Evolutionary conservation across 2,113 vertebrate genomes (phyloP), one percentile per base, ranked within the genome.

Genomic region (Xenopus borealis): DNA sequence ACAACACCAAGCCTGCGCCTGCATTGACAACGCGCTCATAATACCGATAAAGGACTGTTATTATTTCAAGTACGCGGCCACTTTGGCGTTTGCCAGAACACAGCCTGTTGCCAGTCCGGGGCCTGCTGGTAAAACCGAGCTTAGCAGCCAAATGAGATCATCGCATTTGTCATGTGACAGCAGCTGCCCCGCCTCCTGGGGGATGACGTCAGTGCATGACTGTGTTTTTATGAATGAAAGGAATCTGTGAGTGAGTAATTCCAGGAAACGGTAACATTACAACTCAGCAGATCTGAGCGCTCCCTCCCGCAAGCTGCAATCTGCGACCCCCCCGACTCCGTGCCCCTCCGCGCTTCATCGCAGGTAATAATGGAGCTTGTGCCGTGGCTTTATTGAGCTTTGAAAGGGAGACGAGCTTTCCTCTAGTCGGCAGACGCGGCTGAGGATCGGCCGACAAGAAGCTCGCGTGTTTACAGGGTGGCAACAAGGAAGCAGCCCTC

Each of bases 191-290:
- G 1, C 45, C 19, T 23, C 20, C 23, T 2, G 0, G 13, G 47
- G 77, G 78, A 75, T 90, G 88, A 90, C 83, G 85, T 91, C 85
- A 91, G 78, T 72, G 82, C 82, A 88, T 92, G 91, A 92, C 91
- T 92, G 84, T 86, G 86, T 91, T 92, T 92, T 92, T 91, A 92
- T 92, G 90, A 91, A 92, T 92, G 91, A 92, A 92, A 92, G 88
- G 90, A 92, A 92, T 91, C 88, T 85, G 87, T 86, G 88, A 85
- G 90, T 91, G 90, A 92, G 91, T 92, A 92, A 92, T 92, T 89
- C 83, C 82, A 87, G 85, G 86, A 88, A 89, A 86, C 85, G 16
- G 85, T 82, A 82, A 78, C 70, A 82, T 82, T 86, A 87, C 88
- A 87, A 86, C 88, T 86, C 81, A n/a, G 84, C 79, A 81, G 66